Base-by-base conservation (phyloP, 2,797 vertebrate species). In the Poliocrania exsul region DNA sequence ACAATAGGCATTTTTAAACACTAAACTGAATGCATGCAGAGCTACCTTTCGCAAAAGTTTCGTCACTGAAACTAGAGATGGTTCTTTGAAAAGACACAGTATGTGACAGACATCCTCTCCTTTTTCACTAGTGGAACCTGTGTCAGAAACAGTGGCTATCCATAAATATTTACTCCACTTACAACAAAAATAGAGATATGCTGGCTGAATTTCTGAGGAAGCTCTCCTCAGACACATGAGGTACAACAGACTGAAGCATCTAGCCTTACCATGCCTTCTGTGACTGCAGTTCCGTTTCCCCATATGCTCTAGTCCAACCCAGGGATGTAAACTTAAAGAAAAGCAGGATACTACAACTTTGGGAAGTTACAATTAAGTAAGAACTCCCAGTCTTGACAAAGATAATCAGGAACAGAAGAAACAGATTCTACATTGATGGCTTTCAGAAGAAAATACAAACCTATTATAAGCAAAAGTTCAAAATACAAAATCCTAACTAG, bases 251-350 rank as follows among this genome's bases (percentile, higher is more conserved):
- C 84, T 87, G 24, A n/a, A 96, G 56, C 71, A 87, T 85, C 89
- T 96, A 94, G 64, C 94, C 95, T 96, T 96, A 96, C 96, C 93
- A 96, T 73, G 56, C 86, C 74, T 96, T 82, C 86, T 93, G 89
- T 23, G 81, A 85, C 84, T 93, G 96, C 78, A 82, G 89, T 67
- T 94, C 91, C n/a, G 1, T 74, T 92, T 85, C 56, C 96, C 91
- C 92, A 92, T 31, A 94, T 64, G 74, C 74, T 95, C 71, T 95
- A 94, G 44, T 89, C 78, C 92, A 96, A 95, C 31, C 81, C 95
- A 91, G 93, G 71, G 78, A 91, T 9, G 60, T 49, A 94, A 78
- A 94, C 33, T 92, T 92, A 89, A 87, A 81, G 79, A 82, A 95
- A 94, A 87, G 67, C 67, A 93, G 64, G 71, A 93, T 37, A 64